Evolutionary conservation across 2,113 vertebrate genomes (phyloP).

Genomic region (Ahaetulla prasina): DNA sequence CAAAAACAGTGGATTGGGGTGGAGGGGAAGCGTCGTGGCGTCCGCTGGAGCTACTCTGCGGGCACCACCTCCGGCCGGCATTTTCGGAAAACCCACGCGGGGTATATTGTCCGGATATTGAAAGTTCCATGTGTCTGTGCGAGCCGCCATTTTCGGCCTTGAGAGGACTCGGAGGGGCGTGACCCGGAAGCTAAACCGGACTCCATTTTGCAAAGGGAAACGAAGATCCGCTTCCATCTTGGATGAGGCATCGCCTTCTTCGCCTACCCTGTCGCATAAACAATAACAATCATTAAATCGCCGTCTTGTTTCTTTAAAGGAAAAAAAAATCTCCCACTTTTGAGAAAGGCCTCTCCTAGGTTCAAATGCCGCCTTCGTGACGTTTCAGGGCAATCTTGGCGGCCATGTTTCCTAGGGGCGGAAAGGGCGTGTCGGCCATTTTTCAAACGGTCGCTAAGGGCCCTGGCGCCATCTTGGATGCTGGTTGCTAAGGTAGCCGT

Average conservation of each 20-base stretch:
- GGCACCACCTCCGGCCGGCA: neutral
- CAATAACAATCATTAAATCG: neutral
- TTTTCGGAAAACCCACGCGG: neutral
- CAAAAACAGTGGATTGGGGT: neutral
- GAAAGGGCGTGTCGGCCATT: neutral
- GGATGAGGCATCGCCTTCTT: neutral
- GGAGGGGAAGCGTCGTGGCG: too few species aligned
- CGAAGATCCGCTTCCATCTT: neutral
- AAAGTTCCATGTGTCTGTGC: rapidly evolving
- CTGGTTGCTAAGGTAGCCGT: conserved; percentile 16
- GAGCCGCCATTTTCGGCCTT: neutral
- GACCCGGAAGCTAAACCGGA: neutral
- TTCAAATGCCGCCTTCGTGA: neutral
- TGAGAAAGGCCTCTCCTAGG: neutral
- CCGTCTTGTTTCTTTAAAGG: too few species aligned
- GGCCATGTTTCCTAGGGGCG: neutral
- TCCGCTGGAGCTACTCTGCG: rapidly evolving
- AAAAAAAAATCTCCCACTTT: too few species aligned
- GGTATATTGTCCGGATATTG: neutral
- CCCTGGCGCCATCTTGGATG: neutral
- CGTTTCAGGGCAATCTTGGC: rapidly evolving
- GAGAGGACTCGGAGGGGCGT: too few species aligned
- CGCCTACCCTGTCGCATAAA: neutral
- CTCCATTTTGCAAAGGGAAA: conserved; percentile 3
- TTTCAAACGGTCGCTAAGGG: neutral